Evolutionary conservation across 2,113 vertebrate genomes (phyloP).

Genomic region (Peromyscus maniculatus): DNA sequence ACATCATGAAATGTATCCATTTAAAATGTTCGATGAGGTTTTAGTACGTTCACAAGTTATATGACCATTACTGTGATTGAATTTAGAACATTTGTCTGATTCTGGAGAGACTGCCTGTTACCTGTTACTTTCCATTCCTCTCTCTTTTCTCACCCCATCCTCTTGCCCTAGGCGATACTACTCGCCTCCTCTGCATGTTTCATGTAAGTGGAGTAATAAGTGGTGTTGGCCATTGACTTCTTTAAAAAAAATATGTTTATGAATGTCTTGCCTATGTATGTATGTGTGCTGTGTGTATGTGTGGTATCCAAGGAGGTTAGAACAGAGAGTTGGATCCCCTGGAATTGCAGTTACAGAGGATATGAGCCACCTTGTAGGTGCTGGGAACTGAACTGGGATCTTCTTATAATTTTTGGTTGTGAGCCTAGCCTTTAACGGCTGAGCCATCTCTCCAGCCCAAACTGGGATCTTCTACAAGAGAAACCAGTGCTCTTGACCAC

Average conservation of each 20-base stretch:
- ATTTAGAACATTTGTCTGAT: constrained; percentile 4
- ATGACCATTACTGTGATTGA: not conserved
- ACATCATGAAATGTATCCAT: not conserved
- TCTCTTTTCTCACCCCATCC: not conserved
- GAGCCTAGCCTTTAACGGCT: no score
- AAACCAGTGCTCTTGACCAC: not conserved
- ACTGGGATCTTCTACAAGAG: not conserved
- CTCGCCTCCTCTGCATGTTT: not conserved
- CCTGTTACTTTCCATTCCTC: not conserved
- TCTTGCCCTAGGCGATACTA: not conserved
- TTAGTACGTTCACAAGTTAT: not conserved
- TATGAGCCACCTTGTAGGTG: not conserved
- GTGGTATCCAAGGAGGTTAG: not conserved
- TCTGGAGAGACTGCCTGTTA: not conserved
- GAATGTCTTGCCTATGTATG: not conserved
- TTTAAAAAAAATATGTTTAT: not conserved
- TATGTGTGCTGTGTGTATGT: not conserved
- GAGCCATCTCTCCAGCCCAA: not conserved
- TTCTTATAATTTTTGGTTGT: not conserved
- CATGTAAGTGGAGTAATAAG: not conserved
- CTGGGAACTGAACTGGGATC: not conserved
- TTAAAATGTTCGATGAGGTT: constrained; percentile 33
- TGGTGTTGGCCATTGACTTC: not conserved
- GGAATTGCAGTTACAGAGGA: not conserved
- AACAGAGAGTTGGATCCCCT: not conserved